These are phyloP conservation scores for Thera obeliscata DNA, from an alignment of 2,888 invertebrate species.

Conservation along the genomic window DNA sequence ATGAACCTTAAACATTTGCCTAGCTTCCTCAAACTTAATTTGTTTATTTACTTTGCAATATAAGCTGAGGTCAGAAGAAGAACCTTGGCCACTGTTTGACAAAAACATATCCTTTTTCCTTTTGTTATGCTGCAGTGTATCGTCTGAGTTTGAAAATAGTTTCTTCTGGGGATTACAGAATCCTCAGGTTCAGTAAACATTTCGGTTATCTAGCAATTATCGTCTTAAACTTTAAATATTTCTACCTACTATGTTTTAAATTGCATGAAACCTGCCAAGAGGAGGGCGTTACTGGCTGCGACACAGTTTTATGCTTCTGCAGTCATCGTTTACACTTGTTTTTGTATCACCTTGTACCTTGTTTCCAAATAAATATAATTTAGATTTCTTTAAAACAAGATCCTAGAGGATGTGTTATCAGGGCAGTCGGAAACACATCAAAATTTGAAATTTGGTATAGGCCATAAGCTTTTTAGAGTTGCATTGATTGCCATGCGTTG, in stretches of 20 bases:
- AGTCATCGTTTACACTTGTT: too few relatives aligned
- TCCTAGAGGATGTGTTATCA: not conserved
- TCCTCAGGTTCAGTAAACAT: not conserved
- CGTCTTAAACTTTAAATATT: too few relatives aligned
- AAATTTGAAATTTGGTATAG: not conserved
- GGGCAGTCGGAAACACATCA: not conserved
- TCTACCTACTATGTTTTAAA: too few relatives aligned
- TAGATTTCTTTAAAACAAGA: not conserved
- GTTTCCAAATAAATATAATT: too few relatives aligned
- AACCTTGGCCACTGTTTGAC: not conserved
- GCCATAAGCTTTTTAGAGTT: too few relatives aligned
- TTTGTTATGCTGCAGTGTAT: not conserved
- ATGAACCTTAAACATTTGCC: not conserved
- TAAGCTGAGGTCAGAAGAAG: not conserved
- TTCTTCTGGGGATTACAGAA: too few relatives aligned
- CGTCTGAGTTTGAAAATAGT: too few relatives aligned
- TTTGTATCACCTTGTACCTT: too few relatives aligned
- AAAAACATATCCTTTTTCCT: not conserved
- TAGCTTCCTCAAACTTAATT: not conserved
- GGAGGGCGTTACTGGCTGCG: too few relatives aligned
- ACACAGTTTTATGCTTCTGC: too few relatives aligned
- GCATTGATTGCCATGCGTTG: too few relatives aligned
- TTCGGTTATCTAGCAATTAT: not conserved
- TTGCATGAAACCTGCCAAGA: too few relatives aligned
- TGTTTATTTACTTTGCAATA: not conserved